These are phyloP conservation scores for Stegastes partitus DNA, from an alignment of 2,113 vertebrate species.

Conservation along the genomic window DNA sequence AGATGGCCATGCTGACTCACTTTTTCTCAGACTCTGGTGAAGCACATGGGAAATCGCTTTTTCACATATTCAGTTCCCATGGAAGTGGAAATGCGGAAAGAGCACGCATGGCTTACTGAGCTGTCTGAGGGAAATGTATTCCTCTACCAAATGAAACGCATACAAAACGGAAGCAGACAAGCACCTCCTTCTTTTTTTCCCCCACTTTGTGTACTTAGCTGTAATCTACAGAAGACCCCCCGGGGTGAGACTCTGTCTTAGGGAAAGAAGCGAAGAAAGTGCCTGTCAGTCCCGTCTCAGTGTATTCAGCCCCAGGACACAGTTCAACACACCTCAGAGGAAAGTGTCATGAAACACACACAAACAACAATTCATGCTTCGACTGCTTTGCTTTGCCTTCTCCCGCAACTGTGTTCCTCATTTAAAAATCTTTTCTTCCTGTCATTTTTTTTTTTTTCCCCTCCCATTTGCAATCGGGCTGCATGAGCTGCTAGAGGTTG, in stretches of 20 bases:
- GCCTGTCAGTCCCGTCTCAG: conserved; percentile 23
- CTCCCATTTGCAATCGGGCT: not conserved
- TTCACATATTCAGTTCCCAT: conserved; percentile 46
- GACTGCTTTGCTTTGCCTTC: conserved; percentile 8
- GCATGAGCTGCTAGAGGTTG: conserved; percentile 1
- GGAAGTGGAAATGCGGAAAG: conserved; percentile 36
- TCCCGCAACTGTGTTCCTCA: not conserved
- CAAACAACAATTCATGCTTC: conserved; percentile 5
- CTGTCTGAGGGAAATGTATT: conserved; percentile 21
- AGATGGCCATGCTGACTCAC: conserved; percentile 62
- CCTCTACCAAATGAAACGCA: conserved; percentile 21
- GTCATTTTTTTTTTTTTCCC: conserved; percentile 6
- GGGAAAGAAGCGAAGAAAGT: conserved; percentile 26
- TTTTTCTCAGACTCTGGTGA: conserved; percentile 37
- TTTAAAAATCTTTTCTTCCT: conserved; percentile 19
- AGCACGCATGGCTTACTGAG: conserved; percentile 1
- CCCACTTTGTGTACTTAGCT: conserved; percentile 32
- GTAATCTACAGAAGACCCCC: conserved; percentile 54
- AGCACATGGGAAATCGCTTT: conserved; percentile 49
- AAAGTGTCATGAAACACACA: conserved; percentile 28
- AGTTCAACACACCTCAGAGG: conserved; percentile 34
- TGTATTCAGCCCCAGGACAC: conserved; percentile 24
- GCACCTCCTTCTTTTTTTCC: conserved; percentile 12
- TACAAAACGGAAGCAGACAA: conserved; percentile 7
- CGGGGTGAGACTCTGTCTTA: conserved; percentile 23